A percentile compares a stretch with the other conserved stretches of the same genome.
Evolutionary conservation across 2,113 vertebrate genomes (phyloP).

Genomic region (Rhineura floridana): DNA sequence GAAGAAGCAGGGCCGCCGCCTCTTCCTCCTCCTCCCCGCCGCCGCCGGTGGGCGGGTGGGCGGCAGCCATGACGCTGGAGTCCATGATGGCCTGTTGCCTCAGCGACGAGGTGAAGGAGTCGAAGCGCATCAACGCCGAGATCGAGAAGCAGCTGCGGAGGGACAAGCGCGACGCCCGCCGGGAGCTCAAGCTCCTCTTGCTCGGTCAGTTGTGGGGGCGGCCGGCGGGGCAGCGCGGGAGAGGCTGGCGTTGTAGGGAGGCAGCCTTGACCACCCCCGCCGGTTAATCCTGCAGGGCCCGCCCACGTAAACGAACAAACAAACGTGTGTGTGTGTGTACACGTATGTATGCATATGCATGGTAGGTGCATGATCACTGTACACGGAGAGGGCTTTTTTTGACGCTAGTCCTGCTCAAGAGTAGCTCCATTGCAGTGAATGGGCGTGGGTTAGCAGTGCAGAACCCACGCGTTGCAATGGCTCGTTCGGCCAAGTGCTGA

Average conservation of each 20-base stretch:
- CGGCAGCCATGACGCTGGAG: constrained; percentile 84
- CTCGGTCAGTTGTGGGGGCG: constrained; percentile 77
- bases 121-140: constrained; percentile 93
- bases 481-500: too few species aligned
- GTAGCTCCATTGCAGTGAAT: too few species aligned
- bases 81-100: constrained; percentile 97
- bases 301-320: background rate
- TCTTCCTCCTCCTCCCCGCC: background rate
- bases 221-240: background rate
- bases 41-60: background rate
- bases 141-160: constrained; percentile 93
- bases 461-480: too few species aligned
- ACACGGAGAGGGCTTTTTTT: too few species aligned
- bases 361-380: too few species aligned
- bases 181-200: constrained; percentile 91
- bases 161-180: constrained; percentile 89
- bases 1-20: constrained; percentile 60
- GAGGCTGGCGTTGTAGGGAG: too few species aligned
- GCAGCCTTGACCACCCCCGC: too few species aligned
- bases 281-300: background rate
- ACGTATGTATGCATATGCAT: too few species aligned
- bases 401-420: too few species aligned
- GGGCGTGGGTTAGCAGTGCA: too few species aligned
- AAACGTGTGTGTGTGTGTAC: too few species aligned
- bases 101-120: constrained; percentile 95